Evolutionary conservation across 1,140 invertebrate species (phyloP), one percentile per base, ranked within the genome.

Genomic region (Drosophila prosaltans): DNA sequence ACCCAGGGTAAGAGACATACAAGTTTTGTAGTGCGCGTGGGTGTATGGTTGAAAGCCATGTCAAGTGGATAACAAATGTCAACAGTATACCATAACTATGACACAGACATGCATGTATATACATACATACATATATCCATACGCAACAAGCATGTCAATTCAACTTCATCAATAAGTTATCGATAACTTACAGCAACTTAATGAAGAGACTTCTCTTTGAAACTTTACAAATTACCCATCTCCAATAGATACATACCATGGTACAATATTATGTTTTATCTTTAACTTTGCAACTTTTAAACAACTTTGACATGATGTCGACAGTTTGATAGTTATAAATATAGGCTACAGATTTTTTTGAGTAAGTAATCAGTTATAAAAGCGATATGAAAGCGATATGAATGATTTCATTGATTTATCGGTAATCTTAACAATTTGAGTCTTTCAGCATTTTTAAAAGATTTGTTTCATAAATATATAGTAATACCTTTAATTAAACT

Each of bases 41-140:
- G 3, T 4, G 5, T 1, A n/a, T 26, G 54, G 11, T 16, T 36
- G 57, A 40, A 36, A 24, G 57, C 57, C 32, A 62, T 45, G 41
- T 45, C 39, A 62, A 62, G 60, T 62, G 60, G 60, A 45, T 62
- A 63, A 72, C 69, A 70, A 67, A 67, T 72, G 69, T 58, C 64
- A 72, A 41, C 9, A 40, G 40, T 51, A 51, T 51, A 16, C 9
- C 45, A 48, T 7, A 48, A 48, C 45, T 9, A 9, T 24, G 2
- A 5, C 2, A 48, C 45, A 48, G 21, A 9, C 16, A 36, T 36
- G 6, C 2, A 36, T 0, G 2, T 36, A 36, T 7, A 36, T 36
- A 36, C 6, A 36, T 36, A 36, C 32, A 36, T 36, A 36, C 32
- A 36, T 36, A 36, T 36, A 8, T 48, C 21, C 45, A 51, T 51